Base-by-base conservation (phyloP, 2,113 vertebrate species). In the Gambusia holbrooki region DNA sequence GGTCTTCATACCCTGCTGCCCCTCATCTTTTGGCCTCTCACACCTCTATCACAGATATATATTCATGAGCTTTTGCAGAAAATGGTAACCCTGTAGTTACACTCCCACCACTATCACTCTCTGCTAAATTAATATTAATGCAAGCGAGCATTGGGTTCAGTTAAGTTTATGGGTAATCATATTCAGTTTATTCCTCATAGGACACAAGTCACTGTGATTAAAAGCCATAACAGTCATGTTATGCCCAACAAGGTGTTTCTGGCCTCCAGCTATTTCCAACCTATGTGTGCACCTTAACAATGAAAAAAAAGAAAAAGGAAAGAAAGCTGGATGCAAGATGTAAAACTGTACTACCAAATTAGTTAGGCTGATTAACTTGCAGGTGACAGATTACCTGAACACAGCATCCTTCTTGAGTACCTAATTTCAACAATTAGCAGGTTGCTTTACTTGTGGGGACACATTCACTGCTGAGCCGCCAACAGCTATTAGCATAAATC, bases 161-260 rank as follows among this genome's bases (percentile, higher is more conserved):
- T 94, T 94, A 93, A 94, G 92, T 94, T 94, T 94, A 94, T 91
- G 92, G 92, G 91, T 94, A 94, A 95, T 95, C 93, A 95, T 95
- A 94, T 94, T 94, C 89, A 92, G 88, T 92, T 93, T 94, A 94
- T 94, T 94, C 93, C 93, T 93, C 84, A 88, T 93, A 92, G 90
- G 93, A 92, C 89, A 92, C 83, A 85, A 93, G 92, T 94, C 92
- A 89, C 80, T 74, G 89, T 94, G 94, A 95, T 95, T 94, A 94
- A 94, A 94, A 89, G 90, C 87, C 74, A 77, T 86, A 83, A 86
- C 64, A 71, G 80, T 42, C 54, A 76, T 51, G 62, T 87, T 90
- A 88, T 87, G 78, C 81, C 85, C 87, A 85, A 86, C 79, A 85
- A 88, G 92, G 89, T 89, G 77, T 35, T 60, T 71, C 78, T 88